Evolutionary conservation across 2,113 vertebrate genomes (phyloP).

Genomic region (Castor canadensis): DNA sequence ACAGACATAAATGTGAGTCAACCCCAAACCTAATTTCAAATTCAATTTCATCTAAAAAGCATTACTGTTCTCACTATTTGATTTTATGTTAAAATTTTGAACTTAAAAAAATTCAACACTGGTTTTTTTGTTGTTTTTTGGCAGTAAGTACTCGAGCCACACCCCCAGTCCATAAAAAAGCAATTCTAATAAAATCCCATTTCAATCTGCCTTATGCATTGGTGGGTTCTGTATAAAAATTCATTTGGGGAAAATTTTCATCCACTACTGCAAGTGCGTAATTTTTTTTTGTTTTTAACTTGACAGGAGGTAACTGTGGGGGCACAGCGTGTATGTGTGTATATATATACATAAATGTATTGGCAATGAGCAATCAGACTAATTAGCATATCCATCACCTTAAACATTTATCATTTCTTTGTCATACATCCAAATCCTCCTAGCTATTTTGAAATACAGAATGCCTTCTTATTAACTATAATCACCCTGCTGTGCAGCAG

Average conservation of each 20-base stretch:
- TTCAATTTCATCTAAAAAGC: slow-evolving; percentile 22
- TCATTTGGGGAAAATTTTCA: not conserved
- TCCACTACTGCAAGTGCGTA: not conserved
- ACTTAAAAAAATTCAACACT: too few species aligned
- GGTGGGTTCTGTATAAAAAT: not conserved
- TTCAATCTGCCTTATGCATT: not conserved
- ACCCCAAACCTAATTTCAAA: not conserved
- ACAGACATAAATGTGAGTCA: too few species aligned
- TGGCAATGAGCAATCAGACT: not conserved
- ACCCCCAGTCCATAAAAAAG: too few species aligned
- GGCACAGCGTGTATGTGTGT: too few species aligned
- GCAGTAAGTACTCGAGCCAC: too few species aligned
- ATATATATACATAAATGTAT: not conserved
- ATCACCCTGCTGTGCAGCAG: not conserved
- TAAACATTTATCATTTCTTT: not conserved
- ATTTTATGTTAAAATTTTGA: too few species aligned
- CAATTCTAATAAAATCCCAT: not conserved
- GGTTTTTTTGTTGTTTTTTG: too few species aligned
- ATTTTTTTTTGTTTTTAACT: not conserved
- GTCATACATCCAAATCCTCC: not conserved
- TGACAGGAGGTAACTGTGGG: too few species aligned
- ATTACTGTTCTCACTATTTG: not conserved
- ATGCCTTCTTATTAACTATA: not conserved
- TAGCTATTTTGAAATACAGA: not conserved
- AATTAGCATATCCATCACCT: not conserved